Evolutionary conservation across 2,797 vertebrate species (phyloP).

Genomic region (Enteromius trimaculatus): DNA sequence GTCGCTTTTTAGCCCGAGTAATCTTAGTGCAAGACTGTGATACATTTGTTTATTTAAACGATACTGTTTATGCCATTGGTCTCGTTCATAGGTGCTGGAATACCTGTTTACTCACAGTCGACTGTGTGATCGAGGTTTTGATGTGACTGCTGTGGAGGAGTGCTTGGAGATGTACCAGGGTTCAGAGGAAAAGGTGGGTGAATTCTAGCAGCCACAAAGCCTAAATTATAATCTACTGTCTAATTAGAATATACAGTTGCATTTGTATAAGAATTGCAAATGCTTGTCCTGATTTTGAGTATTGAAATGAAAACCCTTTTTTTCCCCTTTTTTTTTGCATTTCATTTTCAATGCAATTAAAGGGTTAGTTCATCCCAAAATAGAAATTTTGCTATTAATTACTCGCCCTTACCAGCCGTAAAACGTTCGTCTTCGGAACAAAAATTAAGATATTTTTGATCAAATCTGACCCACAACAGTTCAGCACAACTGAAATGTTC

Average conservation of each 20-base stretch:
- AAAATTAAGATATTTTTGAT: too few relatives aligned
- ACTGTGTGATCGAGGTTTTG: constrained; percentile 95
- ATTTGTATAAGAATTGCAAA: neutral
- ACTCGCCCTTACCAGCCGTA: too few relatives aligned
- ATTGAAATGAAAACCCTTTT: neutral
- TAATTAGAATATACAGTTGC: neutral
- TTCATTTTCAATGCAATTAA: neutral
- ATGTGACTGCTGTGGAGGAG: constrained; percentile 91
- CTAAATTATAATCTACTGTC: neutral
- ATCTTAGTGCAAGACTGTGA: neutral
- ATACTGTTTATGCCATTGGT: neutral
- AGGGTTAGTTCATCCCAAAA: neutral
- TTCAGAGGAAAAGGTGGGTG: constrained; percentile 93
- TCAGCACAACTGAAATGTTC: too few relatives aligned
- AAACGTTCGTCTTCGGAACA: too few relatives aligned
- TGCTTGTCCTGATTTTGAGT: neutral
- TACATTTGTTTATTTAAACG: neutral
- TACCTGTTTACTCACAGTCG: constrained; percentile 92
- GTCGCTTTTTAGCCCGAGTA: constrained; percentile 66
- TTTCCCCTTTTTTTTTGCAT: neutral
- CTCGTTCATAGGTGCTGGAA: constrained; percentile 87
- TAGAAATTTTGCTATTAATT: too few relatives aligned
- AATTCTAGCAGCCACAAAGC: neutral
- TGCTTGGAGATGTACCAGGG: constrained; percentile 96
- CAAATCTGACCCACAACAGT: too few relatives aligned